Evolutionary conservation across 2,113 vertebrate genomes (phyloP), one percentile per base, ranked within the genome.

Genomic region (Astatoreochromis straeleni): DNA sequence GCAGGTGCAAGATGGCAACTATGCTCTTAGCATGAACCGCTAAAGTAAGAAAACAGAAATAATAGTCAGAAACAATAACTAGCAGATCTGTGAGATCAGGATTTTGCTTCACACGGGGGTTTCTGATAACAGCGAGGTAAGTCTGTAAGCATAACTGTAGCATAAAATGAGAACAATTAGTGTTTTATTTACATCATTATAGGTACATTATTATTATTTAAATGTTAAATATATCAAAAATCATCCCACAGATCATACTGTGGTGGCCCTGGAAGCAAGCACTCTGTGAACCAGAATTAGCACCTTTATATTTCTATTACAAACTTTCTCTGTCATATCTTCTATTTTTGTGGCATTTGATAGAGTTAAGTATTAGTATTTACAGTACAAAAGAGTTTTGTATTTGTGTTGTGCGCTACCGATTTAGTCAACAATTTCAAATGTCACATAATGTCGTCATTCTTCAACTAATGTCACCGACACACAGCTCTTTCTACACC

Each of bases 1-100:
- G 94, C 89, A 99, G 97, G 93, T 99, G 98, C 33, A 99, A 96
- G 90, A 99, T 99, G 84, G 98, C 98, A 9, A 99, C 98, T 1
- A 99, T 97, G 70, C 97, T 99, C 95, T 99, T 99, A 49, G 98
- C 97, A 58, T 99, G 99, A 90, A 99, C 97, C 82, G 97, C 99
- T 99, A 95, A 53, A 29, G 14, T 8, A 16, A 33, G 40, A 11
- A 60, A 0, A 31, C 33, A 40, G 51, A 81, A 26, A 81, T 17
- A 53, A 14, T 2, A 51, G 1, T 49, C 45, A 53, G 11, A 21
- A 26, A 42, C 68, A 7, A 42, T 1, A 42, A 45, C 21, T 45
- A 45, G 38, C 65, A 45, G 65, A 24, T 9, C 2, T 1, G 65
- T 42, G 3, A 73, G n/a, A 45, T 73, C 24, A 75, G 24, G 4